These are phyloP conservation scores for Drosophila lacteicornis DNA, from an alignment of 1,140 invertebrate genomes.

Conservation along the genomic window DNA sequence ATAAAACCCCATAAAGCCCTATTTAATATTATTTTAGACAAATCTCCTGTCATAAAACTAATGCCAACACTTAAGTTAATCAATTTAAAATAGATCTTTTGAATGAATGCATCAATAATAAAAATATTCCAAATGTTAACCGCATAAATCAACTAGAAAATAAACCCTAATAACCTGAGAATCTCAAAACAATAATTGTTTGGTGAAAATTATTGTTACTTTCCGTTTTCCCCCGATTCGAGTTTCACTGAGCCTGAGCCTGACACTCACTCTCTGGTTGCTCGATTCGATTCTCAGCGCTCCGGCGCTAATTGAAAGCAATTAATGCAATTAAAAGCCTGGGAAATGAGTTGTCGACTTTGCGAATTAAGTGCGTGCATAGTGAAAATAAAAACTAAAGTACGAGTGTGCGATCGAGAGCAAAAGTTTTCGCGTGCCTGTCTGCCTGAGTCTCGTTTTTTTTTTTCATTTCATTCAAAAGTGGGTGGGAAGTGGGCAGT, in stretches of 20 bases:
- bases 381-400: conserved; percentile 5
- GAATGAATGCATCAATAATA: conserved; percentile 6
- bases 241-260: conserved; percentile 8
- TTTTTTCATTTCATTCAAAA: conserved; percentile 35
- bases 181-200: conserved; percentile 14
- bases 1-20: too few species aligned
- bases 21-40: too few species aligned
- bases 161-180: conserved; percentile 22
- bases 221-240: not conserved
- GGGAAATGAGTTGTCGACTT: conserved; percentile 44
- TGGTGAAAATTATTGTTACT: not conserved
- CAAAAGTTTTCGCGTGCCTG: conserved; percentile 45
- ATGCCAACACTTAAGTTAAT: conserved; percentile 1
- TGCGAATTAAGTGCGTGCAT: conserved; percentile 39
- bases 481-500: conserved; percentile 6
- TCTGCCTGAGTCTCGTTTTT: not conserved
- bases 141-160: conserved; percentile 3
- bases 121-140: not conserved
- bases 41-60: too few species aligned
- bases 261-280: not conserved
- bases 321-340: conserved; percentile 77
- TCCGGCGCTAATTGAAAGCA: conserved; percentile 69
- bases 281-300: not conserved
- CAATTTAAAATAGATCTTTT: not conserved
- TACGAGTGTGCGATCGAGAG: conserved; percentile 37